Evolutionary conservation across 1,140 invertebrate species (phyloP), one percentile per base, ranked within the genome.

Genomic region (Calephelis nemesis): DNA sequence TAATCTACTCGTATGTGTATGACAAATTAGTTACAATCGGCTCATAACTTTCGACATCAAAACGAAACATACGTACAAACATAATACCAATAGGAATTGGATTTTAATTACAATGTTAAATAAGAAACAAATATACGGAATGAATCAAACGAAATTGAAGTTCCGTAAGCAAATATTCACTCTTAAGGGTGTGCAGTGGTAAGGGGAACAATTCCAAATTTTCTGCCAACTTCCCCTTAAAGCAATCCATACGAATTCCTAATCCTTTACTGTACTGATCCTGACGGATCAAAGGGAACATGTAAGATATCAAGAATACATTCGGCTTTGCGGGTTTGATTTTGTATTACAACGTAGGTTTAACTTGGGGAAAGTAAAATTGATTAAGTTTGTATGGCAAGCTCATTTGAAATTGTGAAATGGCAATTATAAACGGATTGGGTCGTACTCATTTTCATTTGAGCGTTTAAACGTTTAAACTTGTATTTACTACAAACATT

Each of bases 221-320:
- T 83, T 77, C 81, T 73, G 75, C 75, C 75, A 77, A 74, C 81
- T 83, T 75, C 78, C 81, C 82, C 85, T 82, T 84, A 85, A 81
- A 82, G 79, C 85, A 86, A 89, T 89, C 81, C 84, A 68, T 76
- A 80, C 74, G 77, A 82, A 87, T 87, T 83, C 85, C 81, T 84
- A 87, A 87, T 84, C 83, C 82, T 80, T 81, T 83, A 87, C 73
- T 76, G 76, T 74, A 73, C 72, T 71, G 76, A 72, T 83, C 80
- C 67, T 74, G 67, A 64, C 75, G 78, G 75, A 84, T 83, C 78
- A 81, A 76, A 77, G 67, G 70, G 40, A 60, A 73, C 74, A 84
- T 75, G 74, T 74, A 78, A 77, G 75, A 60, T 76, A 75, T 66
- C 78, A 79, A 72, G 80, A 78, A 70, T 69, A 73, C 47, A 68